These are phyloP conservation scores for Smutsia temminckii DNA, from an alignment of 2,797 vertebrate genomes.

Conservation along the genomic window DNA sequence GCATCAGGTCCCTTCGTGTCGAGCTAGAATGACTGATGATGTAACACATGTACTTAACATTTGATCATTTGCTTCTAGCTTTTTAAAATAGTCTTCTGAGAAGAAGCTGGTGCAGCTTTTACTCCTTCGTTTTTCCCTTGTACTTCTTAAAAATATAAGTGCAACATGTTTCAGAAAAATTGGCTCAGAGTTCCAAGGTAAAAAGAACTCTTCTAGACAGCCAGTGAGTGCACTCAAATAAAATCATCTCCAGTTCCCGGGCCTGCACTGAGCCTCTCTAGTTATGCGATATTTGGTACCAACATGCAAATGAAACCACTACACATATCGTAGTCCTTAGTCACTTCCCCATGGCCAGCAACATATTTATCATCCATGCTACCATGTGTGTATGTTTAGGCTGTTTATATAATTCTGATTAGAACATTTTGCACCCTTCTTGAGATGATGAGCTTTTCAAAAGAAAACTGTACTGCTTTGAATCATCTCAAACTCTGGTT, in stretches of 20 bases:
- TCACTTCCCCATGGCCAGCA: not conserved
- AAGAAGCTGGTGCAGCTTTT: slow-evolving; percentile 43
- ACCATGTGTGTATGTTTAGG: not conserved
- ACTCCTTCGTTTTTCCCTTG: slow-evolving; percentile 43
- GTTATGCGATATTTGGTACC: not conserved
- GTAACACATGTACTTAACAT: not conserved
- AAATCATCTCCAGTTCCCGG: not conserved
- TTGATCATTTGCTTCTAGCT: not conserved
- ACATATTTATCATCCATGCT: not conserved
- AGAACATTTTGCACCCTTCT: slow-evolving; percentile 1
- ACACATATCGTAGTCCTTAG: not conserved
- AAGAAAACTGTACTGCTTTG: not conserved
- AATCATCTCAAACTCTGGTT: slow-evolving; percentile 26
- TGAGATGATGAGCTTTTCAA: not conserved
- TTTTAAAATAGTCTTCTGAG: slow-evolving; percentile 54
- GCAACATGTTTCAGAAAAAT: slow-evolving; percentile 53
- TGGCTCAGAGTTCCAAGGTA: slow-evolving; percentile 59
- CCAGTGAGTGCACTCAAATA: not conserved
- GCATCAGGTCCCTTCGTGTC: no score
- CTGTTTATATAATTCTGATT: not conserved
- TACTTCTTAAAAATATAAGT: slow-evolving; percentile 64
- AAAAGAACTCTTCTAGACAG: slow-evolving; percentile 57
- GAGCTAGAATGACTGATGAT: not conserved
- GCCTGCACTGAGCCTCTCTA: not conserved
- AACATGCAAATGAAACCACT: not conserved